These are phyloP conservation scores for Amphipoea oculea DNA, from an alignment of 2,888 invertebrate genomes.

Conservation along the genomic window DNA sequence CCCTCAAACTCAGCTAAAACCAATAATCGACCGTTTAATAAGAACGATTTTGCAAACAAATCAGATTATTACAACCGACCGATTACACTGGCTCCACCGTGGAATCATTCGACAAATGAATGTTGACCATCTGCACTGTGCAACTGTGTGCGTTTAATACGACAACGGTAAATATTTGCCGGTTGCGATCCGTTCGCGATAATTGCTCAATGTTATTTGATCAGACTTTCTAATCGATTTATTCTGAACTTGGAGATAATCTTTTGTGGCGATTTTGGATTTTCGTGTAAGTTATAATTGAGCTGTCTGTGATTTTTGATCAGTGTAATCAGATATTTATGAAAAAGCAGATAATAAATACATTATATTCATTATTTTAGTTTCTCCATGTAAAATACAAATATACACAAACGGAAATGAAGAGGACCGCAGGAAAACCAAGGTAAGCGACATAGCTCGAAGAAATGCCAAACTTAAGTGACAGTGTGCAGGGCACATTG, in stretches of 20 bases:
- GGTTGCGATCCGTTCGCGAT: slow-evolving; percentile 51
- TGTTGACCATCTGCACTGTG: slow-evolving; percentile 67
- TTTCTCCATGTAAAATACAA: neutral
- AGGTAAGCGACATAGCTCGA: too few relatives aligned
- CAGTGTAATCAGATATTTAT: neutral
- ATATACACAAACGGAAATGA: too few relatives aligned
- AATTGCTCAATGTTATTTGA: slow-evolving; percentile 60
- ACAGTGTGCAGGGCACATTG: too few relatives aligned
- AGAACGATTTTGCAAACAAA: slow-evolving; percentile 52
- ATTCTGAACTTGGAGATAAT: slow-evolving; percentile 16
- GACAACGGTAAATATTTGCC: slow-evolving; percentile 58
- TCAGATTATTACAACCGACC: slow-evolving; percentile 45
- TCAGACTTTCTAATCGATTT: slow-evolving; percentile 53
- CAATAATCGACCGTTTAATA: slow-evolving; percentile 44
- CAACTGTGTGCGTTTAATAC: slow-evolving; percentile 67
- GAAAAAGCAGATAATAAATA: neutral
- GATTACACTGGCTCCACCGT: slow-evolving; percentile 56
- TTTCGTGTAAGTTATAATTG: neutral
- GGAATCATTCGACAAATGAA: slow-evolving; percentile 61
- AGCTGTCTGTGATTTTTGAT: neutral
- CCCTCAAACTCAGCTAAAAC: slow-evolving; percentile 28
- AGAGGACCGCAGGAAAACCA: too few relatives aligned
- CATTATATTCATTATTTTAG: neutral
- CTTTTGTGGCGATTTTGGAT: neutral
- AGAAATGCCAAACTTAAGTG: too few relatives aligned